These are phyloP conservation scores for Caretta caretta DNA, from an alignment of 2,113 vertebrate genomes.

Conservation along the genomic window DNA sequence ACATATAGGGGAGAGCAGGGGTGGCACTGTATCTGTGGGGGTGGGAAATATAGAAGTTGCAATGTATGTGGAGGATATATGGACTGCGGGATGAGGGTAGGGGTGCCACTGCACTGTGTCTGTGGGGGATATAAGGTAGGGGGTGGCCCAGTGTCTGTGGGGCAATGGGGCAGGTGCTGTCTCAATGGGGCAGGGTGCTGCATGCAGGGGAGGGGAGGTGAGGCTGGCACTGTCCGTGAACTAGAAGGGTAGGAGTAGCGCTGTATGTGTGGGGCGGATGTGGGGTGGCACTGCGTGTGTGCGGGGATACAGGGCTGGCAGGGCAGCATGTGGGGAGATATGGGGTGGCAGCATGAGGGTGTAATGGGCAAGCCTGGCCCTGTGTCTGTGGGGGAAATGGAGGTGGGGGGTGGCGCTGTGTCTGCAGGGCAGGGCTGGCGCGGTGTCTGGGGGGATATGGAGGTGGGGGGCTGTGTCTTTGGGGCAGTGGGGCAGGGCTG, in stretches of 20 bases:
- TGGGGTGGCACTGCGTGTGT: accelerated
- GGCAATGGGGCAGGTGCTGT: accelerated
- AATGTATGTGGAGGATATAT: accelerated
- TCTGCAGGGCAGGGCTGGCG: too few relatives aligned
- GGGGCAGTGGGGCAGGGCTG: neutral
- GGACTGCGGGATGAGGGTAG: neutral
- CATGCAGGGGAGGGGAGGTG: too few relatives aligned
- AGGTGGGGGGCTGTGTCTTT: too few relatives aligned
- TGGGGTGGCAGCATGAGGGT: accelerated
- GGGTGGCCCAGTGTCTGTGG: neutral
- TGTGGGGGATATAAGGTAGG: neutral
- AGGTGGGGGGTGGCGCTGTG: neutral
- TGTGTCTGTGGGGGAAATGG: neutral
- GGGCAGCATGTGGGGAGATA: too few relatives aligned
- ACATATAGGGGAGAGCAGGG: too few relatives aligned
- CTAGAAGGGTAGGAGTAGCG: neutral
- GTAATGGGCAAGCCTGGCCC: neutral
- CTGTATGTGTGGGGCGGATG: neutral
- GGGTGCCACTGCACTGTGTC: neutral
- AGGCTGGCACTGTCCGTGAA: too few relatives aligned
- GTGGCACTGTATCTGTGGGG: too few relatives aligned
- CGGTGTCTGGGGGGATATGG: neutral
- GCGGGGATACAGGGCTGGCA: accelerated
- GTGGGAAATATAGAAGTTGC: accelerated
- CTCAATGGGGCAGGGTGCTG: accelerated